Percentiles rank a stretch among this genome's conserved stretches.
Conservation (phyloP, 1,140 invertebrate genomes). For the Cydia strobilella region DNA sequence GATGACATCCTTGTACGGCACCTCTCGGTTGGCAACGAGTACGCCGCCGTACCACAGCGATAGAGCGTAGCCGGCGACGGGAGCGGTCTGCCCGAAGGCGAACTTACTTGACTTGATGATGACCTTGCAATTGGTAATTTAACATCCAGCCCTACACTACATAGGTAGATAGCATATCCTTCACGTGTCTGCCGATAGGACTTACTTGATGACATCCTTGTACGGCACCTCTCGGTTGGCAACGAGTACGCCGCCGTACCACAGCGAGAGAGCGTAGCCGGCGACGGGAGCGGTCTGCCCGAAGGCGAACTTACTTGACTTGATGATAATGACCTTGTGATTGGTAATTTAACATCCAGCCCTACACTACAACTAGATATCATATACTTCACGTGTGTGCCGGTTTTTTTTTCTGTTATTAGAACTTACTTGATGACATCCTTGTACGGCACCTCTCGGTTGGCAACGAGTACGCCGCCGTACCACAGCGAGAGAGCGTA, state of each 20-base stretch:
- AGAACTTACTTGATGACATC: constrained; percentile 89
- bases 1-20: constrained; percentile 89
- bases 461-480: constrained; percentile 88
- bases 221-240: constrained; percentile 84
- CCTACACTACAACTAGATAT: too few species aligned
- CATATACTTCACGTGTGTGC: too few species aligned
- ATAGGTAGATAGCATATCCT: too few species aligned
- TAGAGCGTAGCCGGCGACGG: constrained; percentile 90
- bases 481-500: constrained; percentile 91
- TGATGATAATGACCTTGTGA: constrained; percentile 37
- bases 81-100: constrained; percentile 88
- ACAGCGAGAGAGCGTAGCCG: constrained; percentile 89
- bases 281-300: constrained; percentile 90
- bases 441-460: constrained; percentile 84
- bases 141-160: too few species aligned
- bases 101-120: too few species aligned
- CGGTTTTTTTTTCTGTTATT: too few species aligned
- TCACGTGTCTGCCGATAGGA: constrained; percentile 13
- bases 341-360: too few species aligned
- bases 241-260: constrained; percentile 91
- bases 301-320: constrained; percentile 88
- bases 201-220: constrained; percentile 90
- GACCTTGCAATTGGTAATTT: too few species aligned
- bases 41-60: constrained; percentile 91
- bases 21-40: constrained; percentile 84